Evolutionary conservation across 2,888 invertebrate genomes (phyloP), one percentile per base, ranked within the genome.

Genomic region (Cosmia trapezina): DNA sequence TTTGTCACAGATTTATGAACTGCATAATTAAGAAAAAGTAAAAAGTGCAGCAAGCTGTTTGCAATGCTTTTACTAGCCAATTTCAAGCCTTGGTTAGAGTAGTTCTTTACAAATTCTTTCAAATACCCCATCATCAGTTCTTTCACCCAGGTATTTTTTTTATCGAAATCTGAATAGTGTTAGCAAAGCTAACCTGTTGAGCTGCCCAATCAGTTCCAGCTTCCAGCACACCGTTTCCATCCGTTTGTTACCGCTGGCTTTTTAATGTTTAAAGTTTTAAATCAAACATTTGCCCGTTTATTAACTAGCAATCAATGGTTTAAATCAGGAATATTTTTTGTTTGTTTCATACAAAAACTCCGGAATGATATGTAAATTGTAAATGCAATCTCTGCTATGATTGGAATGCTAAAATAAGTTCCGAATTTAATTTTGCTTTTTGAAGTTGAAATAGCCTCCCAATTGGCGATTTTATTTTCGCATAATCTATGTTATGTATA

Each of bases 241-340:
- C 12, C 59, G 57, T 49, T 60, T 53, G 56, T 80, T 78, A 61
- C 33, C 28, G 51, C 22, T 62, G 37, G 17, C 17, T 74, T 80
- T 63, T 54, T 61, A 69, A 73, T 64, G 65, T 76, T 76, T 57
- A 77, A 71, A 82, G 37, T 61, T 78, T 51, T 33, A 64, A 70
- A 63, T 53, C 67, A 70, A 80, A 73, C 66, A 71, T 84, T 85
- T 75, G 80, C 43, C 51, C 70, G 14, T 81, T 81, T 83, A 78
- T 85, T 83, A 77, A 80, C 80, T 61, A 57, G 53, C 83, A 83
- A 80, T 83, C 86, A 85, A 72, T 80, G 73, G 73, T 70, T 81
- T 64, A 57, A 71, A 75, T 63, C 59, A 43, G 37, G 59, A 70
- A 66, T 68, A 61, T 76, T 76, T 54, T 81, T 70, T 61, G n/a